Conservation (phyloP, 2,113 vertebrate species). For the Lepus americanus region DNA sequence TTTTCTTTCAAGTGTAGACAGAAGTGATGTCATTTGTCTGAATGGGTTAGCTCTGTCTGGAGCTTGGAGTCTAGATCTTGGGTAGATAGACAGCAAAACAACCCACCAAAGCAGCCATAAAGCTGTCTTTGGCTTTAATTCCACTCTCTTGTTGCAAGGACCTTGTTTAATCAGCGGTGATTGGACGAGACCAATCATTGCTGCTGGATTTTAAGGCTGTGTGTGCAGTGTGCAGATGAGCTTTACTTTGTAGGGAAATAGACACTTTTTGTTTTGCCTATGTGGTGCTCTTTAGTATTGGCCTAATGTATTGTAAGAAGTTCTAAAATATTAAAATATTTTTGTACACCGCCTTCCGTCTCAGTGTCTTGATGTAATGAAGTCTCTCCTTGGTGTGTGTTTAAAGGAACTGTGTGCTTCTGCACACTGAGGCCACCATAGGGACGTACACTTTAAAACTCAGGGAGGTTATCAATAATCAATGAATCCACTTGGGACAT, state of each 20-base stretch:
- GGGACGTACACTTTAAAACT: not conserved
- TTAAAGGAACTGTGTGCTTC: not conserved
- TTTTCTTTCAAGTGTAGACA: not conserved
- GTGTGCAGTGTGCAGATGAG: too few species aligned
- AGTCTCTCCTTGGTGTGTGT: not conserved
- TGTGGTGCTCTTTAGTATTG: not conserved
- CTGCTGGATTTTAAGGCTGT: not conserved
- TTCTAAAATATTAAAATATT: constrained; percentile 47
- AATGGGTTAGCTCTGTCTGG: not conserved
- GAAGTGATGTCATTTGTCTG: not conserved
- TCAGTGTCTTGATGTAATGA: too few species aligned
- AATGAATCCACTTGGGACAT: not conserved
- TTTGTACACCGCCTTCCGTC: not conserved
- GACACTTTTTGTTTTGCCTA: not conserved
- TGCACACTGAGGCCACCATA: not conserved
- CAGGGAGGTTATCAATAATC: not conserved
- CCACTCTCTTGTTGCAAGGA: not conserved
- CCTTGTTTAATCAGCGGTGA: not conserved
- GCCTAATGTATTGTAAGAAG: not conserved
- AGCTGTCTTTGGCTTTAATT: not conserved
- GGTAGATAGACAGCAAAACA: rapidly evolving
- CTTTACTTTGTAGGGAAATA: not conserved
- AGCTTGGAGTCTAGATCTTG: not conserved
- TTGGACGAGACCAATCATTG: not conserved
- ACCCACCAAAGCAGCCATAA: rapidly evolving